Evolutionary conservation across 2,113 vertebrate species (phyloP), one percentile per base, ranked within the genome.

Genomic region (Athene noctua): DNA sequence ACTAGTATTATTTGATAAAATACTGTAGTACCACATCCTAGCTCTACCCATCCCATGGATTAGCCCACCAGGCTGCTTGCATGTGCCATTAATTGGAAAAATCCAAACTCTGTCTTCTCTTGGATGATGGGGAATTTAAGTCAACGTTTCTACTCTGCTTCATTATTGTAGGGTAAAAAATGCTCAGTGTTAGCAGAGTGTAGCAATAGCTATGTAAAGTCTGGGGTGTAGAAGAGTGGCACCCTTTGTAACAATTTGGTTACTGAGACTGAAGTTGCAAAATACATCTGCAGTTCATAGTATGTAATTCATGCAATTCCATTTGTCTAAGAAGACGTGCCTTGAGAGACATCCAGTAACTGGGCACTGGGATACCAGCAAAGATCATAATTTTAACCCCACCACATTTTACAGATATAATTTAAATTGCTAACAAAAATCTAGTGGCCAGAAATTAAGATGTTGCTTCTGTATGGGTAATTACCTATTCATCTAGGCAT

Each of bases 401-500:
- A 66, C 19, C 34, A 4, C 5, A 0, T 63, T 90, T 85, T 44
- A 62, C 74, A 78, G 54, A 74, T 63, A 47, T 78, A 34, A 86
- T 73, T 96, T 46, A 82, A 95, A 88, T 87, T 47, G 2, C 66
- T 68, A 22, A 80, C 84, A 91, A 82, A 86, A 92, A 70, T 88
- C 46, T 55, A 77, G 81, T 59, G 84, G 70, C 38, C 81, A 92
- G 63, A 74, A 90, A 81, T 80, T 3, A 87, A 94, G 78, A 49
- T 9, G n/a, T 21, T 61, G 58, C 73, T 93, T 54, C 61, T 72
- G 27, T 46, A 32, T 0, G 2, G 21, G 30, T 82, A 91, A 92
- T 92, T 86, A 57, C 8, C 92, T 86, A 91, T 75, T 92, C 94
- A 96, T 94, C 66, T 66, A 68, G 68, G 18, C 71, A 44, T 59